Percentiles rank a stretch among this genome's conserved stretches.
These are phyloP conservation scores for Phoebastria nigripes DNA, from an alignment of 2,797 vertebrate species.

Conservation along the genomic window DNA sequence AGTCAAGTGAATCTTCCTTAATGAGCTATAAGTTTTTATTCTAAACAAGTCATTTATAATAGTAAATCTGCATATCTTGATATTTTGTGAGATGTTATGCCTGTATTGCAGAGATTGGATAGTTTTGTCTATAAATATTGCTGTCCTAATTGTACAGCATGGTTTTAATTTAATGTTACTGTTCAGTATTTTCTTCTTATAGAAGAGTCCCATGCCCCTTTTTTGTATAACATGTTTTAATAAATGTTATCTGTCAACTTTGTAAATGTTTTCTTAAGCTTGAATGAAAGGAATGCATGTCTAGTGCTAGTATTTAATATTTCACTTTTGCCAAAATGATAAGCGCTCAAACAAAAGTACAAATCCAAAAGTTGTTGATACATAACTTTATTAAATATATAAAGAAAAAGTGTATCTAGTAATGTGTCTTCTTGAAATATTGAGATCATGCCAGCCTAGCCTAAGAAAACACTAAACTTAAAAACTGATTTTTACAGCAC, in stretches of 20 bases:
- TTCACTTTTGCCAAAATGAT: constrained; percentile 46
- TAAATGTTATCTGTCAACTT: constrained; percentile 82
- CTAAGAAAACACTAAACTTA: background rate
- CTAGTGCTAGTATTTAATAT: constrained; percentile 62
- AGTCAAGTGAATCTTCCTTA: constrained; percentile 73
- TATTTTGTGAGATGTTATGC: constrained; percentile 76
- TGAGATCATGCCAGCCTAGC: background rate
- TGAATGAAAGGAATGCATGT: constrained; percentile 63
- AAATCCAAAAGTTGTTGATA: constrained; percentile 42
- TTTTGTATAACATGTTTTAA: constrained; percentile 84
- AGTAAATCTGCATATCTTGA: constrained; percentile 75
- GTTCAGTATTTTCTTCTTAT: constrained; percentile 85
- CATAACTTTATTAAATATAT: constrained; percentile 65
- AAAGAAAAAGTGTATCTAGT: constrained; percentile 2
- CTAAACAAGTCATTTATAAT: constrained; percentile 71
- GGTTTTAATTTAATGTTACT: constrained; percentile 79
- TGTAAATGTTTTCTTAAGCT: constrained; percentile 69
- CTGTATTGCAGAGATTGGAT: constrained; percentile 75
- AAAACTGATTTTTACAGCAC: background rate
- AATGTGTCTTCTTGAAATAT: constrained; percentile 29
- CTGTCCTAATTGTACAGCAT: constrained; percentile 80
- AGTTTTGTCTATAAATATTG: constrained; percentile 76
- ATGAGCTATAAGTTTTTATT: constrained; percentile 67
- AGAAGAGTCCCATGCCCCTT: constrained; percentile 79
- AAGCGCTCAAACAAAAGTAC: constrained; percentile 42